Percentiles rank a stretch among this genome's conserved stretches.
Evolutionary conservation across 2,888 invertebrate species (phyloP).

Genomic region (Coleophora flavipennella): DNA sequence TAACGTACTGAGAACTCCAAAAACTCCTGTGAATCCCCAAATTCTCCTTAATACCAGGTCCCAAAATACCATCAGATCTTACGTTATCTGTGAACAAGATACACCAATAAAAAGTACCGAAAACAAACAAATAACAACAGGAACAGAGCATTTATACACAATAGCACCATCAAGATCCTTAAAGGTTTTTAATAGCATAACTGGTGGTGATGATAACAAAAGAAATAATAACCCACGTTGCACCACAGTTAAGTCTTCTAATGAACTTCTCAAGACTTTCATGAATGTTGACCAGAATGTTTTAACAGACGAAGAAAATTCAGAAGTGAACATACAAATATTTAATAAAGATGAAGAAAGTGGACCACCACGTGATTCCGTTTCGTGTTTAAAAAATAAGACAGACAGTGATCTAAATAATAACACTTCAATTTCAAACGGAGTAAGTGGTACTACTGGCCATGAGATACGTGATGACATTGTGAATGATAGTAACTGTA

Average conservation of each 20-base stretch:
- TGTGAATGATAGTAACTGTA: constrained; percentile 1
- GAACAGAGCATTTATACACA: too few species aligned
- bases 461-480: neutral
- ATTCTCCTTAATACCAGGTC: too few species aligned
- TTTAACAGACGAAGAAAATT: neutral
- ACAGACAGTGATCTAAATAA: constrained; percentile 6
- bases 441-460: neutral
- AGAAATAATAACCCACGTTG: constrained; percentile 12
- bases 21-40: too few species aligned
- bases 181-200: constrained; percentile 1
- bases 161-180: too few species aligned
- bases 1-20: too few species aligned
- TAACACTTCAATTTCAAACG: neutral
- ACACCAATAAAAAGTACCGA: too few species aligned
- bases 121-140: too few species aligned
- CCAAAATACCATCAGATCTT: too few species aligned
- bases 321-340: neutral
- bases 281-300: constrained; percentile 15
- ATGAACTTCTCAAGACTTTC: constrained; percentile 33
- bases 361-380: neutral
- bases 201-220: constrained; percentile 1
- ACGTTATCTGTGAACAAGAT: too few species aligned
- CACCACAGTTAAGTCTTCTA: constrained; percentile 28
- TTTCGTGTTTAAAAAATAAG: neutral
- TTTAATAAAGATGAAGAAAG: neutral